These are phyloP conservation scores for Trissoscelio sp. DNA, from an alignment of 2,888 invertebrate genomes.

Conservation along the genomic window DNA sequence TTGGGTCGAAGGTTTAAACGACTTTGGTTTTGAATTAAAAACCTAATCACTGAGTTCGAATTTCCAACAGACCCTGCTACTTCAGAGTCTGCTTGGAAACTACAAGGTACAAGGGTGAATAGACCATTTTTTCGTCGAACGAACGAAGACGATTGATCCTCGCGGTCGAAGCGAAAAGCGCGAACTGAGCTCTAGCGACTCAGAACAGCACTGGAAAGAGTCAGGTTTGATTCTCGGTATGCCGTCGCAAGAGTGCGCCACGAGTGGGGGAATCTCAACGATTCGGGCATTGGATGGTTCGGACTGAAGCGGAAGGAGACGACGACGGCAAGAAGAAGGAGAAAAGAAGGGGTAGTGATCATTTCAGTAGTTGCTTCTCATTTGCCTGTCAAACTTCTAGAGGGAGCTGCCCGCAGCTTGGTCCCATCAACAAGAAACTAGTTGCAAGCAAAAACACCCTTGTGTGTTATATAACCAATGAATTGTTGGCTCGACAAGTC, in stretches of 20 bases:
- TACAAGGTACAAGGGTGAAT: conserved; percentile 1
- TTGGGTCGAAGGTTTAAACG: background rate
- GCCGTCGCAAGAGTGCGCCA: conserved; percentile 66
- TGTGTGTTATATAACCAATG: conserved; percentile 50
- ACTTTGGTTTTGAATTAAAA: background rate
- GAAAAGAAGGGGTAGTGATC: conserved; percentile 58
- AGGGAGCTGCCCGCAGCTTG: conserved; percentile 57
- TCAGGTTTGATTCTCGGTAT: conserved; percentile 69
- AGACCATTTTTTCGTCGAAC: conserved; percentile 20
- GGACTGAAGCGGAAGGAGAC: conserved; percentile 39
- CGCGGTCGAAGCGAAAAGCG: conserved; percentile 75
- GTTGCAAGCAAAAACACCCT: conserved; percentile 56
- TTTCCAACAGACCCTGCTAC: background rate
- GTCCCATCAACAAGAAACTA: conserved; percentile 38
- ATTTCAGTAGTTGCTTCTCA: conserved; percentile 35
- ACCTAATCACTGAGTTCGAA: conserved; percentile 50
- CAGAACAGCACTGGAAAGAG: conserved; percentile 68
- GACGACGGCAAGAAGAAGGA: conserved; percentile 33
- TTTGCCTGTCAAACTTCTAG: conserved; percentile 52
- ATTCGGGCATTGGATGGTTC: too few relatives aligned
- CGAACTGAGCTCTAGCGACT: conserved; percentile 78
- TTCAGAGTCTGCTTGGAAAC: background rate
- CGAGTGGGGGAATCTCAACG: conserved; percentile 68
- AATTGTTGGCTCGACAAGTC: conserved; percentile 23
- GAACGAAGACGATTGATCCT: conserved; percentile 67